Evolutionary conservation across 2,113 vertebrate species (phyloP), one percentile per base, ranked within the genome.

Genomic region (Beaufortia kweichowensis): DNA sequence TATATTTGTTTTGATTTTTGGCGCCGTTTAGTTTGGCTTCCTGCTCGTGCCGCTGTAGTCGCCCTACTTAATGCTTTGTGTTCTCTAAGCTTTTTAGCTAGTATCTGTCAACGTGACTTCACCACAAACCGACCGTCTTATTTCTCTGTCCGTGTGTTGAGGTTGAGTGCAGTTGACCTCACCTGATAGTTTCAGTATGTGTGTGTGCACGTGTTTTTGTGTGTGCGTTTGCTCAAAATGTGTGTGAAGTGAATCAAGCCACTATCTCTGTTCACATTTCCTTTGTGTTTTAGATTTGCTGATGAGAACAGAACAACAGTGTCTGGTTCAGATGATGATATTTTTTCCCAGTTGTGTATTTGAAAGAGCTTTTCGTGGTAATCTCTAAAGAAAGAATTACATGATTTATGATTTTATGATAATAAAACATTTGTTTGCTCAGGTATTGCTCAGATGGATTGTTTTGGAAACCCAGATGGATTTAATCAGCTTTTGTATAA

Each of bases 1-100:
- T 91, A 79, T 86, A 89, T 83, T 87, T 91, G 90, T 70, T 87
- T 90, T 84, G 72, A 61, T 83, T 26, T 41, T 62, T 69, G 46
- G n/a, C 62, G 33, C 31, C 60, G 43, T 79, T 62, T 62, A 55
- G 53, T 67, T 79, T 12, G 55, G 67, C 68, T 75, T 75, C 19
- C 31, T 12, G 35, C 72, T 62, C 48, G 43, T 19, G 48, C 60
- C 29, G 2, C 24, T n/a, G 46, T 41, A 39, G 23, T 55, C 9
- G 21, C n/a, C 57, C 69, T 63, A 46, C 57, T 62, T 77, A 26
- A 26, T 60, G 57, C 61, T 65, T 48, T 19, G 11, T 63, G 29
- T 60, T 35, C 66, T 73, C 23, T 50, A 24, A 53, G 39, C 24
- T 26, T 50, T 56, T 48, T 74, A 60, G n/a, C 55, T 73, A n/a